Evolutionary conservation across 2,113 vertebrate genomes (phyloP).

Genomic region (Puma concolor): DNA sequence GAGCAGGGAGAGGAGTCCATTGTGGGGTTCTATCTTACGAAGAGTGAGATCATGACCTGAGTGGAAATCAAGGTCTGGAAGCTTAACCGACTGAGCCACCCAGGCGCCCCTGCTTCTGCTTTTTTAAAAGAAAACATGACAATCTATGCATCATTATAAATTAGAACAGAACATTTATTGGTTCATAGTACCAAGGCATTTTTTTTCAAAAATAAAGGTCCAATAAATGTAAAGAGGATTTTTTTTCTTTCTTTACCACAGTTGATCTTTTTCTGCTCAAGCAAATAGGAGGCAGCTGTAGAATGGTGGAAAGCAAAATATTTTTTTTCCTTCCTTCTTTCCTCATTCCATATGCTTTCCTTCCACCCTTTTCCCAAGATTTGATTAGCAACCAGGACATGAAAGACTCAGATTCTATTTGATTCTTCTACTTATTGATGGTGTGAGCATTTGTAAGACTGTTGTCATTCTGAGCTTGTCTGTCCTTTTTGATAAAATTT

Average conservation of each 20-base stretch:
- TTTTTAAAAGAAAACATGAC: not conserved
- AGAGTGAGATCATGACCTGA: no score
- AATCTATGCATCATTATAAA: not conserved
- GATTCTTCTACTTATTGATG: not conserved
- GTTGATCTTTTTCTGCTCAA: not conserved
- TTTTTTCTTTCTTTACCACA: not conserved
- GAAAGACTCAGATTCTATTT: not conserved
- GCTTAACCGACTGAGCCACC: no score
- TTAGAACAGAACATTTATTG: not conserved
- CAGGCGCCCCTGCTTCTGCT: not conserved
- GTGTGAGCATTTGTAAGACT: not conserved
- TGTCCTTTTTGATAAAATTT: not conserved
- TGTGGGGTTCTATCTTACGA: no score
- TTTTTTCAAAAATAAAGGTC: not conserved
- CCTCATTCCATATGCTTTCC: not conserved
- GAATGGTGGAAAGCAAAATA: not conserved
- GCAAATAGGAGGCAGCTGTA: not conserved
- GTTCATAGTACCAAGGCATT: not conserved
- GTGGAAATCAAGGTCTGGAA: no score
- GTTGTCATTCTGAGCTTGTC: not conserved
- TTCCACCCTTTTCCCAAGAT: not conserved
- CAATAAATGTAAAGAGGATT: not conserved
- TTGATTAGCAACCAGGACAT: not conserved
- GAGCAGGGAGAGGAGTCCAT: no score
- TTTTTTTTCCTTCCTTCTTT: not conserved